These are phyloP conservation scores for Vesta saturnalis DNA, from an alignment of 2,888 invertebrate genomes.

Conservation along the genomic window DNA sequence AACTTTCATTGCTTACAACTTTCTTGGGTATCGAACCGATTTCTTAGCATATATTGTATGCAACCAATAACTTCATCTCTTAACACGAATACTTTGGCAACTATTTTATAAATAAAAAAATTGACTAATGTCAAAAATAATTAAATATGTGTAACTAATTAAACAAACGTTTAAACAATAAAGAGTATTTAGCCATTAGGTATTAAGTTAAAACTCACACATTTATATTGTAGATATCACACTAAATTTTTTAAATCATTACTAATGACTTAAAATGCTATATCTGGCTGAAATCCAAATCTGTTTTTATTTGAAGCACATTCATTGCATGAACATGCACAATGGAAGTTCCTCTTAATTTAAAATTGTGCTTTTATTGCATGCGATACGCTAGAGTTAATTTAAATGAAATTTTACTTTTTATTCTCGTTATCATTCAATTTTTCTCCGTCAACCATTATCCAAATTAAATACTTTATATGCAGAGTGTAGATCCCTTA, in stretches of 20 bases:
- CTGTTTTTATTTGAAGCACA: constrained; percentile 8
- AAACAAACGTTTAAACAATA: no score
- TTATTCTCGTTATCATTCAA: background rate
- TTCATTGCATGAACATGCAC: constrained; percentile 7
- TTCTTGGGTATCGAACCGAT: no score
- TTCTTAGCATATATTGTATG: no score
- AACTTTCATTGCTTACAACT: no score
- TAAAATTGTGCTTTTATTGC: background rate
- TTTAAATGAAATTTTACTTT: constrained; percentile 1
- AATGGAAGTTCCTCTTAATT: background rate
- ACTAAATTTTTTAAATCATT: background rate
- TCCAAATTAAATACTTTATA: background rate
- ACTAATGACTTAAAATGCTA: constrained; percentile 1
- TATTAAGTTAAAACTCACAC: background rate
- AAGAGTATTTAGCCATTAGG: background rate
- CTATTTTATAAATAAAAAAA: no score
- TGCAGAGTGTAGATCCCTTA: background rate
- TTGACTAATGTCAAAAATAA: no score
- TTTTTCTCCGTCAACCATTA: background rate
- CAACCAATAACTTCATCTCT: no score
- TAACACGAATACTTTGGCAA: no score
- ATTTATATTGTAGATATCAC: constrained; percentile 3
- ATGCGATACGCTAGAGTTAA: background rate
- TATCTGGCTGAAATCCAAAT: constrained; percentile 8
- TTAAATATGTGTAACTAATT: no score